These are phyloP conservation scores for Hyperoplus lanceolatus DNA, from an alignment of 2,797 vertebrate genomes.

Conservation along the genomic window DNA sequence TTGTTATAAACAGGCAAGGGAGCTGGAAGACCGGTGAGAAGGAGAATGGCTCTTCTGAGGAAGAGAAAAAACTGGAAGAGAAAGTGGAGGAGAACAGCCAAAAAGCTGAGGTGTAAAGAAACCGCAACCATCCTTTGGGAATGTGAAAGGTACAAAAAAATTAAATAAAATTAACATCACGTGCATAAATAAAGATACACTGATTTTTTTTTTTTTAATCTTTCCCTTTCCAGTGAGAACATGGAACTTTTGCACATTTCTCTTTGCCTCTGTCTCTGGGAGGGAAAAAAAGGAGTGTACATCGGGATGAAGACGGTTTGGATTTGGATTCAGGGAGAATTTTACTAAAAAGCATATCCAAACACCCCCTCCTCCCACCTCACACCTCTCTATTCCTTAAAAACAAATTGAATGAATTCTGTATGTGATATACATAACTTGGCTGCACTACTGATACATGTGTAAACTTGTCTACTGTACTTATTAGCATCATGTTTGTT, in stretches of 20 bases:
- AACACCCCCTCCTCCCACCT: conserved; percentile 38
- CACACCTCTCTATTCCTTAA: conserved; percentile 39
- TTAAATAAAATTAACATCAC: neutral
- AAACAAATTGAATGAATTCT: conserved; percentile 61
- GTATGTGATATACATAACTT: conserved; percentile 75
- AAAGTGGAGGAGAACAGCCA: conserved; percentile 96
- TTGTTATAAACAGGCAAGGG: conserved; percentile 82
- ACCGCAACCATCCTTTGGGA: conserved; percentile 59
- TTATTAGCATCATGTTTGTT: conserved; percentile 77
- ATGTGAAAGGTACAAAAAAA: conserved; percentile 73
- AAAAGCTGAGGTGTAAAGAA: conserved; percentile 94
- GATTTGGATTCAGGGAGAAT: conserved; percentile 82
- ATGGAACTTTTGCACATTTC: conserved; percentile 83
- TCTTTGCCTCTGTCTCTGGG: conserved; percentile 68
- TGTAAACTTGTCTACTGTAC: conserved; percentile 71
- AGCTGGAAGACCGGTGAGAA: conserved; percentile 92
- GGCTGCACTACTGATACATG: conserved; percentile 81
- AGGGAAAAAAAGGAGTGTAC: conserved; percentile 48
- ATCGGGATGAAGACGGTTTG: conserved; percentile 77
- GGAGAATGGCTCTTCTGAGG: conserved; percentile 94
- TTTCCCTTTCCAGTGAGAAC: conserved; percentile 72
- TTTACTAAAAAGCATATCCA: conserved; percentile 76
- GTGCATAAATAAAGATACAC: neutral
- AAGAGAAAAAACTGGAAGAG: conserved; percentile 98
- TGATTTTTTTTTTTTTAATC: conserved; percentile 17